Evolutionary conservation across 37 sponge, comb jelly and placozoan species (phyloP), one percentile per base, ranked within the genome.

Genomic region (Hexactinellida sp.): DNA sequence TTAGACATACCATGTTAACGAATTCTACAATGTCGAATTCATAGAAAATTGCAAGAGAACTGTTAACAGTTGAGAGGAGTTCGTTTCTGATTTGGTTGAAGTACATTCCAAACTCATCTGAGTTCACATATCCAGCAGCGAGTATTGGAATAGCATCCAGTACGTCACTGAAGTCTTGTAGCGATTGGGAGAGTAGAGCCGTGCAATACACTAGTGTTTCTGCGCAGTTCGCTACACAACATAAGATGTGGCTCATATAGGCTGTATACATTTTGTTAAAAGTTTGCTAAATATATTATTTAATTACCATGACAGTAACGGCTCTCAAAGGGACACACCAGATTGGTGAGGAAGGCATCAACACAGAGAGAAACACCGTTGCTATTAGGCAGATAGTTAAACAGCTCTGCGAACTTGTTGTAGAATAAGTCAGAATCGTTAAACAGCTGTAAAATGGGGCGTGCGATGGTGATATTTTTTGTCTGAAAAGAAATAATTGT

Each of bases 121-220:
- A 25, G 28, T 63, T n/a, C 3, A 63, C 34, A 28, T 63, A n/a
- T 25, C 76, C 76, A 63, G 32, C 76, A 63, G 76, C 34, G 1
- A 63, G 76, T 32, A 63, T 10, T 23, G 13, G 5, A 10, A 63
- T 23, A 63, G 32, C 34, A 28, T 63, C 76, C 28, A 63, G 76
- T 21, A 63, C 76, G 13, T 63, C 76, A 63, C 76, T 63, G 76
- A 63, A 63, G 13, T 63, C 76, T 63, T 63, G 76, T n/a, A 63
- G 34, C 34, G 76, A 63, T 25, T 63, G 30, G 34, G 30, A 23
- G 3, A 63, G 76, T 3, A 25, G 5, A 3, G 76, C 21, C 5
- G 76, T 63, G 13, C 76, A 63, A 63, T 63, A 63, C 28, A 25
- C 30, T 28, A 63, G 76, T 21, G 76, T 63, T 3, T 63, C 76